A percentile compares a stretch with the other conserved stretches of the same genome.
Evolutionary conservation across 2,888 invertebrate genomes (phyloP).

Genomic region (Caenorhabditis drosophilae): DNA sequence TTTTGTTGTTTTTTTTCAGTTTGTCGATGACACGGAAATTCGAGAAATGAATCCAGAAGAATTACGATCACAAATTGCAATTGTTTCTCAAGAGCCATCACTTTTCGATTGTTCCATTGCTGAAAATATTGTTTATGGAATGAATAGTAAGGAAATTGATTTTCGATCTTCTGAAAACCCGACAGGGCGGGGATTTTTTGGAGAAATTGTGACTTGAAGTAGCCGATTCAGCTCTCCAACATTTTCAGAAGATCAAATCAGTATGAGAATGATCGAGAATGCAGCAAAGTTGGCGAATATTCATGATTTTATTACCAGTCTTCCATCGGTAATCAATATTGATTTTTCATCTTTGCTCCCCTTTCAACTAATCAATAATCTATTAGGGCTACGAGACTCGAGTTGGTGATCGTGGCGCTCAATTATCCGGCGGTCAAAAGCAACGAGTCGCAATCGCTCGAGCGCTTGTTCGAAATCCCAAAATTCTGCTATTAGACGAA

Average conservation of each 20-base stretch:
- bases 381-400: slow-evolving; percentile 70
- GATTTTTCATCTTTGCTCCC: neutral
- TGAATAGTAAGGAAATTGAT: slow-evolving; percentile 47
- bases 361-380: slow-evolving; percentile 20
- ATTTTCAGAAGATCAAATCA: slow-evolving; percentile 56
- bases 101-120: slow-evolving; percentile 71
- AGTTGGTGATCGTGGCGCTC: slow-evolving; percentile 70
- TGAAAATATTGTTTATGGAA: slow-evolving; percentile 65
- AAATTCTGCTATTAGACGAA: slow-evolving; percentile 69
- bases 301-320: slow-evolving; percentile 70
- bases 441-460: slow-evolving; percentile 71
- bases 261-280: slow-evolving; percentile 64
- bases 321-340: slow-evolving; percentile 67
- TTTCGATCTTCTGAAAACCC: no score
- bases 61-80: slow-evolving; percentile 81
- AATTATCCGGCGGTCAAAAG: slow-evolving; percentile 71
- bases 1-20: slow-evolving; percentile 13
- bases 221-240: no score
- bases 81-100: slow-evolving; percentile 90
- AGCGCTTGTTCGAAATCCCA: slow-evolving; percentile 69
- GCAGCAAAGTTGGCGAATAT: slow-evolving; percentile 71
- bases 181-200: no score
- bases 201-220: no score
- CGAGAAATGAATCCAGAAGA: slow-evolving; percentile 72
- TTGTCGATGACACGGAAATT: slow-evolving; percentile 69